phyloP scores from a whole-genome alignment of 2,113 vertebrate species.

The Drymodes brunneopygia region DNA sequence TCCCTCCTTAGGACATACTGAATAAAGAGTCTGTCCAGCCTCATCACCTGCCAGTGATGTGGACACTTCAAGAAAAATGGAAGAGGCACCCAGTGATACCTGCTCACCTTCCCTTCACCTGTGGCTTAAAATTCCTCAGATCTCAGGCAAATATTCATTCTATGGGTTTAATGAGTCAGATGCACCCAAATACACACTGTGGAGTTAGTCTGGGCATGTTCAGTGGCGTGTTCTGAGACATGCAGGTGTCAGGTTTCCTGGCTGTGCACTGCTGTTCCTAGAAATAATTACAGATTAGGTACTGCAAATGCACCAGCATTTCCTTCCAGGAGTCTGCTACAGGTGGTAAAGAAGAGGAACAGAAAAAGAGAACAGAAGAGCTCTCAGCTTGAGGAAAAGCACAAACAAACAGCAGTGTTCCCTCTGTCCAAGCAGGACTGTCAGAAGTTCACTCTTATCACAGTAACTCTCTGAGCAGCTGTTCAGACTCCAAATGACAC shows the following conservation, averaged over 20 bases:
- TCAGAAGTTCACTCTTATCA: not conserved
- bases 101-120: not conserved
- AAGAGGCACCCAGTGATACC: not conserved
- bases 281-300: not conserved
- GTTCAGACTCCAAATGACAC: not conserved
- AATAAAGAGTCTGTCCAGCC: not conserved
- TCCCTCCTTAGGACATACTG: not conserved
- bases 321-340: not conserved
- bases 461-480: not conserved
- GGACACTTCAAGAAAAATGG: not conserved
- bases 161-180: not conserved
- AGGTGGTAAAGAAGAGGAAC: not conserved
- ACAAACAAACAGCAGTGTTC: not conserved
- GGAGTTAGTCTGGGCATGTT: not conserved
- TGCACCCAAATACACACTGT: not conserved
- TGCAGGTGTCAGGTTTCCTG: not conserved
- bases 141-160: not conserved
- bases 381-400: not conserved
- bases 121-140: not conserved
- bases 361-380: not conserved
- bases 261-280: not conserved
- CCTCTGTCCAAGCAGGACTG: not conserved
- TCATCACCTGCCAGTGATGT: not conserved
- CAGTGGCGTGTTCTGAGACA: not conserved
- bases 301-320: not conserved